Conservation (phyloP, 2,113 vertebrate species). For the Misgurnus mizolepis region DNA sequence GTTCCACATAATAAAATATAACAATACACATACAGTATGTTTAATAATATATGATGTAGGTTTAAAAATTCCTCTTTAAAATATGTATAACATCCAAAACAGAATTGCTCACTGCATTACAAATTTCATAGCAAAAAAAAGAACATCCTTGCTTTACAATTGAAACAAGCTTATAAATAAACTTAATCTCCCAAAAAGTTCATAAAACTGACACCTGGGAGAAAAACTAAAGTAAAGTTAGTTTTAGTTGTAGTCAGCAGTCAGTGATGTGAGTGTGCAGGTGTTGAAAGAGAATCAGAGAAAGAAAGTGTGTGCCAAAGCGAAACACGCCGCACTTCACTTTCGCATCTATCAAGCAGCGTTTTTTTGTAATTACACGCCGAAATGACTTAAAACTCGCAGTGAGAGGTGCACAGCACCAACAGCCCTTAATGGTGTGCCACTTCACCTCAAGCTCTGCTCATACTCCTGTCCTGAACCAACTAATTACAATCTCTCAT, state of each 20-base stretch:
- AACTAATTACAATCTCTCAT: conserved; percentile 73
- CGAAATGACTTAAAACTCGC: conserved; percentile 75
- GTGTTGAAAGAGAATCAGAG: neutral
- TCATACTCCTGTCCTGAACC: conserved; percentile 61
- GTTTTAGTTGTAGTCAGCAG: conserved; percentile 57
- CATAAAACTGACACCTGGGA: too few species aligned
- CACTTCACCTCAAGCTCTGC: conserved; percentile 72
- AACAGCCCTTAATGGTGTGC: conserved; percentile 67
- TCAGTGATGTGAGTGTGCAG: conserved; percentile 57
- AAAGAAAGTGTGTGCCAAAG: conserved; percentile 18
- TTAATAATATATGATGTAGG: too few species aligned
- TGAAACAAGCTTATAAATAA: too few species aligned
- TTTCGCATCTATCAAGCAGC: conserved; percentile 71
- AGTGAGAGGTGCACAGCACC: conserved; percentile 59
- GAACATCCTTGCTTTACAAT: too few species aligned
- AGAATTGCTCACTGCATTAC: too few species aligned
- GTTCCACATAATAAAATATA: too few species aligned
- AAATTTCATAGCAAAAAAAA: too few species aligned
- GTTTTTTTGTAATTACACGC: conserved; percentile 79
- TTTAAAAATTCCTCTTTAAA: too few species aligned
- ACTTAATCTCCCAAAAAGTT: too few species aligned
- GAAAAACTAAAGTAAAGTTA: neutral
- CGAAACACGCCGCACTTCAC: conserved; percentile 46
- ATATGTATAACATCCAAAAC: too few species aligned
- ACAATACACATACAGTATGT: too few species aligned